These are phyloP conservation scores for Pterostichus madidus DNA, from an alignment of 2,888 invertebrate genomes.

Conservation along the genomic window DNA sequence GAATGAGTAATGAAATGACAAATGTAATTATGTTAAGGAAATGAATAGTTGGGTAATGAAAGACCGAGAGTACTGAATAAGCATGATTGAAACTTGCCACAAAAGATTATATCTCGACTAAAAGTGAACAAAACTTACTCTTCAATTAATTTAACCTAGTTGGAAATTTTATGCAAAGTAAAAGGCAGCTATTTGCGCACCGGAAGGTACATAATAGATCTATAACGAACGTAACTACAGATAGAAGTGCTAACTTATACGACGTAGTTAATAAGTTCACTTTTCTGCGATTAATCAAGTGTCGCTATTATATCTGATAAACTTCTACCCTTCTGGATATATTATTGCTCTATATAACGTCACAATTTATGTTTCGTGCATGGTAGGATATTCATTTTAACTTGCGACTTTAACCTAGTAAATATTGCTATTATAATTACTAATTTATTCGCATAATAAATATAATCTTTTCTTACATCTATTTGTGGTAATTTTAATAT, in stretches of 20 bases:
- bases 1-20: slow-evolving; percentile 50
- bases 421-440: background rate
- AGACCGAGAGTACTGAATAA: slow-evolving; percentile 38
- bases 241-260: slow-evolving; percentile 10
- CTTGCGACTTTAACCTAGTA: background rate
- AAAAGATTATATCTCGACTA: slow-evolving; percentile 25
- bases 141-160: slow-evolving; percentile 44
- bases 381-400: background rate
- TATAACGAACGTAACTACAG: slow-evolving; percentile 20
- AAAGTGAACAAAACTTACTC: slow-evolving; percentile 15
- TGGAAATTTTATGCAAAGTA: slow-evolving; percentile 34
- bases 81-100: slow-evolving; percentile 41
- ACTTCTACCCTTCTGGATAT: slow-evolving; percentile 15
- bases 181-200: slow-evolving; percentile 20
- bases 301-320: slow-evolving; percentile 34
- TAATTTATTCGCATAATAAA: background rate
- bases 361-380: slow-evolving; percentile 11
- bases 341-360: slow-evolving; percentile 1
- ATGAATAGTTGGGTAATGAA: slow-evolving; percentile 46
- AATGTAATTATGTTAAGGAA: slow-evolving; percentile 50
- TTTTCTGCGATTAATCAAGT: slow-evolving; percentile 42
- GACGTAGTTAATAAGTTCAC: slow-evolving; percentile 33
- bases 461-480: background rate
- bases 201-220: slow-evolving; percentile 21
- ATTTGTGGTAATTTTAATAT: too few species aligned